Evolutionary conservation across 2,888 invertebrate genomes (phyloP), one percentile per base, ranked within the genome.

Genomic region (Eupithecia exiguata): DNA sequence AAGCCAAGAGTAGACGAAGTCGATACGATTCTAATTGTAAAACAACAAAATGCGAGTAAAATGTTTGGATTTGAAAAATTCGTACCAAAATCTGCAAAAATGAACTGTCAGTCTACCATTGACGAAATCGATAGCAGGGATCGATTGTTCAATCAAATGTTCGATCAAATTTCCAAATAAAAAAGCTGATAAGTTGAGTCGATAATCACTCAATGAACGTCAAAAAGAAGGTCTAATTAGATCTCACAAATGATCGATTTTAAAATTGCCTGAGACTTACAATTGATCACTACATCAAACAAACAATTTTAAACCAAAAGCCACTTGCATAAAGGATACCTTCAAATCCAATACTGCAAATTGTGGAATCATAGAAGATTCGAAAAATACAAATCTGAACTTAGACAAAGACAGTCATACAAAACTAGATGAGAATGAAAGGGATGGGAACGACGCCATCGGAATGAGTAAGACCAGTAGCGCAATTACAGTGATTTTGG

Each of bases 381-480:
- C 58, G 62, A 72, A 78, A 74, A 83, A 83, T 84, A 84, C 82
- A 86, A 89, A 85, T 86, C 84, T 83, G 80, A 83, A 78, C 79
- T 68, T 58, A 77, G 84, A 90, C 75, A 77, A 86, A 81, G 90
- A 92, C 72, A 73, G 74, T 30, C 16, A 83, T 84, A 86, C 43
- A 21, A 70, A 74, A 63, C 25, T 6, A 53, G 68, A 74, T 71
- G 74, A 78, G 89, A 84, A 83, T 73, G 86, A 92, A 83, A 87
- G 90, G 77, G 92, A 92, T 65, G 68, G 86, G 78, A 81, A 87
- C 80, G 89, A 83, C 90, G 90, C 91, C 90, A 86, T 71, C 75
- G 84, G 82, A 84, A 85, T 85, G 82, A 84, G 91, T 91, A 91
- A 94, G 89, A 92, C 94, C 91, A 89, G 94, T 91, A 91, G 94